Evolutionary conservation across 2,113 vertebrate species (phyloP).

Genomic region (Anoplopoma fimbria): DNA sequence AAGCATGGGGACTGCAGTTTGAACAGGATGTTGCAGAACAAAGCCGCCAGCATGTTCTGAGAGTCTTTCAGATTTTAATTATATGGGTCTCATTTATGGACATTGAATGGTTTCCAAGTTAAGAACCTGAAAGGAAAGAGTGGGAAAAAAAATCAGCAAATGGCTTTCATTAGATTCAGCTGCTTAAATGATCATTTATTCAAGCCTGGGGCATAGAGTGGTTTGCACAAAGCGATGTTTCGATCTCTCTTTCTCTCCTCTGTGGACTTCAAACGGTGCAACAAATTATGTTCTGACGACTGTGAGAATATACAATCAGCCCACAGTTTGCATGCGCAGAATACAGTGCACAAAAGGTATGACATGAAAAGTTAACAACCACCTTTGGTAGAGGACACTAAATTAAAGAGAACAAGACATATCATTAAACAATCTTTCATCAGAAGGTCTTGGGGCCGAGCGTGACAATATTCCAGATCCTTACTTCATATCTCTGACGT

Average conservation of each 20-base stretch:
- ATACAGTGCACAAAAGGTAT: neutral
- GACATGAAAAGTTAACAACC: neutral
- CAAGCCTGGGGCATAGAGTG: neutral
- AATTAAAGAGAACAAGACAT: neutral
- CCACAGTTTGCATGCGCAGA: neutral
- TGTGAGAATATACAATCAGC: neutral
- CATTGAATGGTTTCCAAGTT: neutral
- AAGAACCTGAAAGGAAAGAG: neutral
- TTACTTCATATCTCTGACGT: neutral
- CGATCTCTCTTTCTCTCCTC: neutral
- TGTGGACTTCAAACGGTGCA: neutral
- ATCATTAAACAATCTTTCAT: neutral
- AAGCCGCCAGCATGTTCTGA: conserved; percentile 3
- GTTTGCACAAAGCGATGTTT: neutral
- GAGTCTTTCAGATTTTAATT: conserved; percentile 26
- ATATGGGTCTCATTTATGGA: neutral
- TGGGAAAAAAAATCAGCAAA: neutral
- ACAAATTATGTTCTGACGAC: too few species aligned
- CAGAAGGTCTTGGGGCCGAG: neutral
- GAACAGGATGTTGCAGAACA: neutral
- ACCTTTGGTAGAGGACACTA: neutral
- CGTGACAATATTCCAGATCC: neutral
- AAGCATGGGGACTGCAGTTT: neutral
- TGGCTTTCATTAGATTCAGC: conserved; percentile 9
- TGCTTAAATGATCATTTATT: conserved; percentile 5